Evolutionary conservation across 2,797 vertebrate species (phyloP).

Genomic region (Sebastes wilsoni): DNA sequence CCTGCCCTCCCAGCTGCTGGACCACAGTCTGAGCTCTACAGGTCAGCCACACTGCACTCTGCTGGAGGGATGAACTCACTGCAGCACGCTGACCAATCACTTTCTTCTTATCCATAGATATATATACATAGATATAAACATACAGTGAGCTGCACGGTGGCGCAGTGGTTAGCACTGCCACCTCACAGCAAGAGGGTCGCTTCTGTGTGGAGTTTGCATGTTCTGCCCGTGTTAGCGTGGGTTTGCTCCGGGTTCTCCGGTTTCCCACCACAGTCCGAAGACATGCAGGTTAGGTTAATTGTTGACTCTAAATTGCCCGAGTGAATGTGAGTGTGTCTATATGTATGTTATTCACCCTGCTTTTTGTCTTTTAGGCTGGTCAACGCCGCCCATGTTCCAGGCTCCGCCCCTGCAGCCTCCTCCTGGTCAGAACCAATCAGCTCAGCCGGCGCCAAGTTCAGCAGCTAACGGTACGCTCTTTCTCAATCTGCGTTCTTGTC

Average conservation of each 20-base stretch:
- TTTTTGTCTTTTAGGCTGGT: conserved; percentile 78
- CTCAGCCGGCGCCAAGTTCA: conserved; percentile 66
- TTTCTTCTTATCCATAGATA: no score
- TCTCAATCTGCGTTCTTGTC: neutral
- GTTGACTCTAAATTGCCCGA: no score
- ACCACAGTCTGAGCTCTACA: conserved; percentile 85
- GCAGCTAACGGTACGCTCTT: conserved; percentile 69
- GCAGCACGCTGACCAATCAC: neutral
- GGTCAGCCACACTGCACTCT: conserved; percentile 62
- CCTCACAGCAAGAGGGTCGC: no score
- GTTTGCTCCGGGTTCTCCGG: no score
- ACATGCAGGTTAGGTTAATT: no score
- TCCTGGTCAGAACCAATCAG: conserved; percentile 66
- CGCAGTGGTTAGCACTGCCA: no score
- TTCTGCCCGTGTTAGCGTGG: no score
- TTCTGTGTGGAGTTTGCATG: no score
- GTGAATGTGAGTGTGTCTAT: no score
- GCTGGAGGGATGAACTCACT: conserved; percentile 3
- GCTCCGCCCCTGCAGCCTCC: conserved; percentile 77
- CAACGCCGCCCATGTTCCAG: conserved; percentile 84
- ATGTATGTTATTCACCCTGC: neutral
- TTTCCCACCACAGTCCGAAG: no score
- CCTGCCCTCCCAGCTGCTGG: conserved; percentile 89
- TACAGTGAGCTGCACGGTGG: no score
- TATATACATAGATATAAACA: no score